Base-by-base conservation (phyloP, 2,797 vertebrate genomes). In the Jordanella pulchra region DNA sequence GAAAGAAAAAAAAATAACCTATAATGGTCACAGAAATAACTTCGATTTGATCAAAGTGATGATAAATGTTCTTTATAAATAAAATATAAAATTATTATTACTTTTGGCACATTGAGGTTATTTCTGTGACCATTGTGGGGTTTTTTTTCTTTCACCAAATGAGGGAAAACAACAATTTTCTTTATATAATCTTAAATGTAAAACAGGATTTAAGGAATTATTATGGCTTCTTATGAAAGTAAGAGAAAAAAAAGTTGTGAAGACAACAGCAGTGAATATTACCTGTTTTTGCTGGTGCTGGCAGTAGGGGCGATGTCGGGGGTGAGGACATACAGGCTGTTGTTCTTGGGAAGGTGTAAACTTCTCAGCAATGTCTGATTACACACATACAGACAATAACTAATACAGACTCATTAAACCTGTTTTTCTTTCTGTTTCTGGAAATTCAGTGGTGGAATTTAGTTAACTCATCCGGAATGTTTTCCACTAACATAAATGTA, bases 301-400 rank as follows among this genome's bases (percentile, higher is more conserved):
- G 98, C 95, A 91, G 96, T 93, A 65, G 96, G 95, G 73, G 96
- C 95, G 74, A 99, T 96, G 81, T 99, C 97, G 75, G 98, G 97
- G 61, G 98, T 99, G 91, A 99, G 95, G 82, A 99, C 96, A 87
- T 99, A 99, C 87, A 99, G 95, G 94, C 96, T 97, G 95, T 98
- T 98, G 94, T 99, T 98, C 95, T 98, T 99, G 90, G 98, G 98
- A 93, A 99, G 95, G 87, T 99, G 97, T 94, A 99, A 97, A 92
- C 95, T 96, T 94, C 95, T 96, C 92, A 99, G 92, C 91, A 97
- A 93, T 85, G 95, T 98, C 98, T 99, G 91, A 88, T 87, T 64
- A 70, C 5, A 83, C 28, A 92, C 73, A 87, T 60, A 86, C 0
- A 89, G 12, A 79, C 10, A 74, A 79, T 51, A 35, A 50, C 28